Evolutionary conservation across 2,113 vertebrate genomes (phyloP).

Genomic region (Ctenomys sociabilis): DNA sequence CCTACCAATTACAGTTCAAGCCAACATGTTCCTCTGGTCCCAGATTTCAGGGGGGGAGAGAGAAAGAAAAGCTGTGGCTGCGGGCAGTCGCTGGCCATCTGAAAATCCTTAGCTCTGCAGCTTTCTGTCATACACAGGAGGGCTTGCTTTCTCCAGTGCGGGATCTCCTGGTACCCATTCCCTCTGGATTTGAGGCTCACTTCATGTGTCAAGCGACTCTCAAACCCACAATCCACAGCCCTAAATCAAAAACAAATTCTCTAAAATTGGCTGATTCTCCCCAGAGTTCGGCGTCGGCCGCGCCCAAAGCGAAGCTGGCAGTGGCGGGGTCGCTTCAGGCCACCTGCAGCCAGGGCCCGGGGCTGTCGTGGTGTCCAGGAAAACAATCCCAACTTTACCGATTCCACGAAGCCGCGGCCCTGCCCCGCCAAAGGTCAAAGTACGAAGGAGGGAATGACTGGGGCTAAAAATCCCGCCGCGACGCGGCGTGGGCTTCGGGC

Average conservation of each 20-base stretch:
- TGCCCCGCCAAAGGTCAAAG: conserved; percentile 35
- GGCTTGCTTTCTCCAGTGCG: not conserved
- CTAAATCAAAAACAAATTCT: not conserved
- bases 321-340: not conserved
- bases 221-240: not conserved
- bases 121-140: not conserved
- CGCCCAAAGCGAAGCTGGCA: not conserved
- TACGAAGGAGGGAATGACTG: not conserved
- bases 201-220: not conserved
- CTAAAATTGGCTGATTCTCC: not conserved
- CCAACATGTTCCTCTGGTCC: not conserved
- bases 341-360: not conserved
- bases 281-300: not conserved
- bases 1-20: not conserved
- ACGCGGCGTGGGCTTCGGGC: not conserved
- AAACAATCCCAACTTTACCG: conserved; percentile 32
- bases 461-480: not conserved
- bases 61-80: not conserved
- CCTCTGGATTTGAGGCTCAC: not conserved
- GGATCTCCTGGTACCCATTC: not conserved
- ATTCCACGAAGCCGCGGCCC: not conserved
- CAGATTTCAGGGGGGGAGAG: not conserved
- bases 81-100: not conserved
- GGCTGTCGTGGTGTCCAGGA: not conserved
- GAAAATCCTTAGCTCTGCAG: not conserved